Evolutionary conservation across 2,888 invertebrate genomes (phyloP).

Genomic region (Tinea semifulvella): DNA sequence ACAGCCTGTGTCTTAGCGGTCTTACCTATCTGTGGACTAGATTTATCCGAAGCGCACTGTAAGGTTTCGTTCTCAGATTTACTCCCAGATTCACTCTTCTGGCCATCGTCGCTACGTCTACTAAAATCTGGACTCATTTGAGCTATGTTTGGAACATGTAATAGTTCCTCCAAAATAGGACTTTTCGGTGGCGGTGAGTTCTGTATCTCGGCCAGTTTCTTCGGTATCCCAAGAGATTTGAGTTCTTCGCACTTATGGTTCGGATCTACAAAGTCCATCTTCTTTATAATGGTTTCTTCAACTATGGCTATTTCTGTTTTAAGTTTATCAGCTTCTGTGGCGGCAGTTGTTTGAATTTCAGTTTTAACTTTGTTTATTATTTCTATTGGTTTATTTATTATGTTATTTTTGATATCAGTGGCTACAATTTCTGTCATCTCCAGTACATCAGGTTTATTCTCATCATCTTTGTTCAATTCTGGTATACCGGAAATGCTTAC

Average conservation of each 20-base stretch:
- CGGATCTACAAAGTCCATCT: constrained; percentile 36
- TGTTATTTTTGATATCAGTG: constrained; percentile 32
- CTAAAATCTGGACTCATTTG: constrained; percentile 51
- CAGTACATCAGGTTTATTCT: constrained; percentile 23
- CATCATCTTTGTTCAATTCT: constrained; percentile 35
- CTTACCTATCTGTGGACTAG: constrained; percentile 52
- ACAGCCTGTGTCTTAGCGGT: constrained; percentile 57
- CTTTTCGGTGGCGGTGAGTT: constrained; percentile 56
- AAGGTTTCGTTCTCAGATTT: constrained; percentile 62
- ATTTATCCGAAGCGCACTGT: constrained; percentile 57
- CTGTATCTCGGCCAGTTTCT: constrained; percentile 37
- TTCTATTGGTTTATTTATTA: constrained; percentile 27
- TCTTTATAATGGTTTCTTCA: constrained; percentile 41
- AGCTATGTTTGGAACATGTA: constrained; percentile 47
- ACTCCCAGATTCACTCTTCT: constrained; percentile 45
- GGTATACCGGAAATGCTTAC: constrained; percentile 42
- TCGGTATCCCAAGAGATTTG: constrained; percentile 40
- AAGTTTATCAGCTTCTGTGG: background rate
- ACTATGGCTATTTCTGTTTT: constrained; percentile 24
- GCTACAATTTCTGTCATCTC: constrained; percentile 27
- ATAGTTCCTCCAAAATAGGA: constrained; percentile 48
- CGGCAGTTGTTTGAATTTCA: constrained; percentile 16
- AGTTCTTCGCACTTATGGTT: constrained; percentile 32
- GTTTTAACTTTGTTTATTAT: constrained; percentile 15
- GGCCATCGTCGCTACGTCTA: constrained; percentile 53